Base-by-base conservation (phyloP, 2,888 invertebrate genomes). In the Clivina fossor region DNA sequence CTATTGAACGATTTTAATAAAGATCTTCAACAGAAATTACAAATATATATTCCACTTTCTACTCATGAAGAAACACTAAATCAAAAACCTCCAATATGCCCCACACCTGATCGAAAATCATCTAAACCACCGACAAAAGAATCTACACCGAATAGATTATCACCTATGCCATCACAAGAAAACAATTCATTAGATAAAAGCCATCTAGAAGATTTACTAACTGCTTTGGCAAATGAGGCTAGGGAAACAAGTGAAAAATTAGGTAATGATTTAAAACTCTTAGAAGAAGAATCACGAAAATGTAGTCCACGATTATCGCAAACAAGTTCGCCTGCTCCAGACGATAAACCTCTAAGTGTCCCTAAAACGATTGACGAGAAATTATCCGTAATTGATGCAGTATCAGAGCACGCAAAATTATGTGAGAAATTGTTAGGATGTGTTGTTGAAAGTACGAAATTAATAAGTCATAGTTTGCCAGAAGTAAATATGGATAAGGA, bases 151-250 rank as follows among this genome's bases (percentile, higher is more conserved):
- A 50, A 41, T 46, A 47, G 54, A 16, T 35, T 57, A 18, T 58
- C 60, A 30, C 53, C 59, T 7, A 46, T 47, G 2, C 37, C 48
- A 7, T 33, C 46, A 41, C 53, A 58, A 35, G 37, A 35, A 44
- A 57, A 32, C 74, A n/a, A n/a, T n/a, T 65, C 73, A 72, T 76
- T 58, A 72, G 76, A 71, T 75, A 80, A 70, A 74, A 76, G 72
- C 72, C 75, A 78, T 57, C 73, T 88, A 69, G 86, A 88, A 69
- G 86, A 88, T 67, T 80, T 88, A 28, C 74, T 89, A 46, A 83
- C 85, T 64, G 83, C 85, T 69, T 78, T 89, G 57, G 87, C 87
- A 8, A 82, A 82, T 67, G 88, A 89, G 77, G 86, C 88, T 9
- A 82, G 84, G 74, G 85, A 86, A 67, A 85, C 86, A 37, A 86